Conservation (phyloP, 2,888 invertebrate genomes). For the Synergus gifuensis region DNA sequence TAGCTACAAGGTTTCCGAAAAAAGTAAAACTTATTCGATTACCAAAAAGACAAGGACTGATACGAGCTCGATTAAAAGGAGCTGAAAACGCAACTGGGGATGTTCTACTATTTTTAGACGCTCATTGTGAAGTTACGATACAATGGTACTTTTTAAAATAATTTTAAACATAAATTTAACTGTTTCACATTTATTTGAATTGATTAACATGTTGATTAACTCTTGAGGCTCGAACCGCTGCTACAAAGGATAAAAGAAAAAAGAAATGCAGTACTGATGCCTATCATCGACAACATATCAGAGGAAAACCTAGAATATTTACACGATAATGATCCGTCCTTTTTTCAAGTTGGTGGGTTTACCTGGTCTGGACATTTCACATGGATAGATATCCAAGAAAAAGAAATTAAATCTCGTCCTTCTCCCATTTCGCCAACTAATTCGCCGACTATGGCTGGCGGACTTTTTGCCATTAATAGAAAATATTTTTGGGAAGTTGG, state of each 20-base stretch:
- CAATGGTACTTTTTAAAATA: constrained; percentile 81
- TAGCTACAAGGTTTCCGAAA: constrained; percentile 84
- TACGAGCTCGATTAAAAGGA: constrained; percentile 93
- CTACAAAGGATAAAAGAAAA: constrained; percentile 91
- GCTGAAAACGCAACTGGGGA: constrained; percentile 90
- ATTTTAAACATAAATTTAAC: not conserved
- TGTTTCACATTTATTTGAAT: not conserved
- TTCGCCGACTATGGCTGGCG: constrained; percentile 99
- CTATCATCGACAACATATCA: constrained; percentile 97
- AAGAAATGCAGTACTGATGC: constrained; percentile 90
- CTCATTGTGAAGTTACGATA: constrained; percentile 91
- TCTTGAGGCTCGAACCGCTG: constrained; percentile 88
- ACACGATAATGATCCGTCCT: constrained; percentile 65
- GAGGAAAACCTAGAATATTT: constrained; percentile 88
- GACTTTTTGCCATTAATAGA: constrained; percentile 94
- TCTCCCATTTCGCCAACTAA: constrained; percentile 83
- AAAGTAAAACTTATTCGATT: constrained; percentile 88
- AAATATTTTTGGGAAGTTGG: constrained; percentile 97
- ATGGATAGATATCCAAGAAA: constrained; percentile 89
- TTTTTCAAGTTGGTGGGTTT: constrained; percentile 88
- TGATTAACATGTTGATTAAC: not conserved
- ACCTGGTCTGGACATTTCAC: constrained; percentile 95
- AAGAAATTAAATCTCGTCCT: constrained; percentile 81
- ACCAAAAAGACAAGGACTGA: constrained; percentile 88
- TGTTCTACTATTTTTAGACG: constrained; percentile 92